These are phyloP conservation scores for Acronicta psi DNA, from an alignment of 2,888 invertebrate genomes.

Conservation along the genomic window DNA sequence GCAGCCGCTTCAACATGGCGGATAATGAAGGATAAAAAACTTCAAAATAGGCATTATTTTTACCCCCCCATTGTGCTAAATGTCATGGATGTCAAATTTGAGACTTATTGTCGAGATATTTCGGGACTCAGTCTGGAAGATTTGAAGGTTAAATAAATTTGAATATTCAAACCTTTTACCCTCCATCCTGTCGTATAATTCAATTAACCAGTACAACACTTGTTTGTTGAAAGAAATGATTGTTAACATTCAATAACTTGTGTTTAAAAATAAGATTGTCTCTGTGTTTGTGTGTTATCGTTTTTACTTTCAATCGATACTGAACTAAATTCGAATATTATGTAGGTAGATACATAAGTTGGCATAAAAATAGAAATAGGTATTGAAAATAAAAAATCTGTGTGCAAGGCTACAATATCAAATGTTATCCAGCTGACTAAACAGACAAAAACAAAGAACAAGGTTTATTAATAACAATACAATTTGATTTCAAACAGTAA, in stretches of 20 bases:
- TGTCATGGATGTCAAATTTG: constrained; percentile 45
- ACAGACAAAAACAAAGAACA: background rate
- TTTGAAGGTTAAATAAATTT: constrained; percentile 32
- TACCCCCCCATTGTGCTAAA: constrained; percentile 41
- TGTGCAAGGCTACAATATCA: too few species aligned
- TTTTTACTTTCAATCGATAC: background rate
- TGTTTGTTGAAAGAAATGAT: too few species aligned
- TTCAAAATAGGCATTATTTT: constrained; percentile 35
- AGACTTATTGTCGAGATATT: constrained; percentile 31
- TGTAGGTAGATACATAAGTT: too few species aligned
- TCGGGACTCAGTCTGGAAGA: constrained; percentile 3
- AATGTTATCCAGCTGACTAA: background rate
- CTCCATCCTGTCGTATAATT: background rate
- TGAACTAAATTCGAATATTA: background rate
- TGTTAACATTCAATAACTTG: background rate
- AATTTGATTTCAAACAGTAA: background rate
- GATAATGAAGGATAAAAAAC: constrained; percentile 36
- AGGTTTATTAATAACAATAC: background rate
- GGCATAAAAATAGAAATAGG: constrained; percentile 1
- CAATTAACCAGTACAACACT: too few species aligned
- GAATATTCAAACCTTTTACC: too few species aligned
- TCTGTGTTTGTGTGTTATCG: too few species aligned
- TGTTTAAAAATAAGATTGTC: too few species aligned
- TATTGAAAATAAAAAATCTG: background rate
- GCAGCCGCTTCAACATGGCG: constrained; percentile 45